These are phyloP conservation scores for Steinernema carpocapsae DNA, from an alignment of 2,888 invertebrate genomes.

Conservation along the genomic window DNA sequence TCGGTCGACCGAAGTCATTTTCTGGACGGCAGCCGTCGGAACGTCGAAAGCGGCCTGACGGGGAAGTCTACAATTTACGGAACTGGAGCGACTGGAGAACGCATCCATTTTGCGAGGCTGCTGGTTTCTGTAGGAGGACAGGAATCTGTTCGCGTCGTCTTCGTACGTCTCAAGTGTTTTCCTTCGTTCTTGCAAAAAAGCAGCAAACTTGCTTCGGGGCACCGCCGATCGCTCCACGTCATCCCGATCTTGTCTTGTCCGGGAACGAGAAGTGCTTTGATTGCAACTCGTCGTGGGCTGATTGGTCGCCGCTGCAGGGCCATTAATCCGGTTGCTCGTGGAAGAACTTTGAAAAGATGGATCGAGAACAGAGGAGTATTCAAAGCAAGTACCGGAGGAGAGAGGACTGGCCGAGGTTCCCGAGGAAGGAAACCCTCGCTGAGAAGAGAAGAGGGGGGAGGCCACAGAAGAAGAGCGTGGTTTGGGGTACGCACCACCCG, in stretches of 20 bases:
- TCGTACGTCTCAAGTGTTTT: slow-evolving; percentile 12
- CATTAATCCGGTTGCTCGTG: background rate
- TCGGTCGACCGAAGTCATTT: background rate
- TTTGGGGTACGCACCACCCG: background rate
- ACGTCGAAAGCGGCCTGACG: slow-evolving; percentile 12
- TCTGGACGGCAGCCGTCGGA: background rate
- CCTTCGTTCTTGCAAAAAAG: slow-evolving; percentile 21
- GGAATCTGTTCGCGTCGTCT: slow-evolving; percentile 23
- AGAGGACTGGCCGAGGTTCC: slow-evolving; percentile 6
- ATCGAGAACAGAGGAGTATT: slow-evolving; percentile 11
- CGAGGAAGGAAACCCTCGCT: slow-evolving; percentile 6
- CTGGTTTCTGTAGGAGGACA: slow-evolving; percentile 5
- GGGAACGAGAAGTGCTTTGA: background rate
- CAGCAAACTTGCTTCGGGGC: slow-evolving; percentile 7
- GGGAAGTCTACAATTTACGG: background rate
- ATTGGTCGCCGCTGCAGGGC: slow-evolving; percentile 10
- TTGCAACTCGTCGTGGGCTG: background rate
- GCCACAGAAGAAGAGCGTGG: background rate
- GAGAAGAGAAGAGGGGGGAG: background rate
- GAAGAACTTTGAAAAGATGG: slow-evolving; percentile 26
- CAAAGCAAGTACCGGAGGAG: slow-evolving; percentile 6
- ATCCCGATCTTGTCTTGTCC: slow-evolving; percentile 2
- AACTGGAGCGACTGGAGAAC: background rate
- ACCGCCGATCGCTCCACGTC: background rate
- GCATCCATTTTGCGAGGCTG: background rate